Base-by-base conservation (phyloP, 2,888 invertebrate species). In the Pocota personata region DNA sequence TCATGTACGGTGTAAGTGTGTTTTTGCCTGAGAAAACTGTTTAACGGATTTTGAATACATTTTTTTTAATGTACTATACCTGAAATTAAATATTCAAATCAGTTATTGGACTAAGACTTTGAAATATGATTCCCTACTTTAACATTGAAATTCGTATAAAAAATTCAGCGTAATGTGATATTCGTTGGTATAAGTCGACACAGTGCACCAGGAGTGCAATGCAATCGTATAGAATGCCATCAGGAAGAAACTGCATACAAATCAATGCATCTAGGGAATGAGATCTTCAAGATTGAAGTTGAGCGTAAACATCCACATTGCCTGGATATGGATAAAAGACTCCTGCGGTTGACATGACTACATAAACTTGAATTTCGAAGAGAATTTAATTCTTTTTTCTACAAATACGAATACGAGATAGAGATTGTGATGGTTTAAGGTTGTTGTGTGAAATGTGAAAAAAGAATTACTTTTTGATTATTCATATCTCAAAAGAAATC, bases 231-330 rank as follows among this genome's bases (percentile, higher is more conserved):
- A 27, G 24, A 27, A 62, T 62, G n/a, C 2, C 14, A 27, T 35
- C n/a, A n/a, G 7, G 7, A 58, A n/a, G 37, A 21, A 37, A n/a
- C 60, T 43, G 40, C 16, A 27, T 43, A 40, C 60, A 62, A 62
- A 62, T 62, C 60, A 62, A 62, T 24, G 40, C n/a, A 24, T 62
- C 27, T 14, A 37, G 1, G n/a, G n/a, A n/a, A n/a, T 43, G n/a
- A 43, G 32, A 37, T 27, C 24, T 57, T 43, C 16, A n/a, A 12
- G 46, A 64, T 57, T 79, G 57, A 79, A 79, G 78, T 79, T 46
- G 78, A 79, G 57, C 62, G 78, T 64, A 79, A 79, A 79, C 30
- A 77, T 48, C 35, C 57, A 72, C 71, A 64, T 64, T 79, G 55
- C 62, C 32, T 16, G 62, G 62, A 66, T 75, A 2, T 12, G 67